Conservation (phyloP, 1,140 invertebrate genomes). For the Eurosta solidaginis region DNA sequence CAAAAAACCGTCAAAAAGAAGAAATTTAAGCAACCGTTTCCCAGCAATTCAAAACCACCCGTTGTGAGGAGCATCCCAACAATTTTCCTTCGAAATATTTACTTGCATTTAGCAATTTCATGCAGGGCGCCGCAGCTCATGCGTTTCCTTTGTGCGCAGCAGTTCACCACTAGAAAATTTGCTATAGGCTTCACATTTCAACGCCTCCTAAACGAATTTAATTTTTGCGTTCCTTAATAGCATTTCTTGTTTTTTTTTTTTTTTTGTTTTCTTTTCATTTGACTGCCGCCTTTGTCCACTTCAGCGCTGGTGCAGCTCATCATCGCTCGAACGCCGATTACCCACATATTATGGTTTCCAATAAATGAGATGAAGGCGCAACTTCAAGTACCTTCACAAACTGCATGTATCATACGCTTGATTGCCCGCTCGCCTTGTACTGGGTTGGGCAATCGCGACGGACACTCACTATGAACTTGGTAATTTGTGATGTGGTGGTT, state of each 20-base stretch:
- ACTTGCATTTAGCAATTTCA: neutral
- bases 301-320: neutral
- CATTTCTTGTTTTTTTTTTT: neutral
- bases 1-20: neutral
- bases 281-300: constrained; percentile 5
- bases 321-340: neutral
- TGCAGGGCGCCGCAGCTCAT: neutral
- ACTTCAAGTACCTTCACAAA: neutral
- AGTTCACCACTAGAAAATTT: constrained; percentile 1
- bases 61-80: neutral
- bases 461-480: neutral
- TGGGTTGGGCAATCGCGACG: neutral
- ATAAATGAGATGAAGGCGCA: neutral
- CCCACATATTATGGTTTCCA: constrained; percentile 1
- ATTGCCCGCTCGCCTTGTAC: neutral
- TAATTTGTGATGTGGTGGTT: neutral
- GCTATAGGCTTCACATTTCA: constrained; percentile 8
- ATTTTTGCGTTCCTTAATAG: neutral
- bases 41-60: neutral
- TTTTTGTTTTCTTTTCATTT: neutral
- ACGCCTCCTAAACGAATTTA: constrained; percentile 7
- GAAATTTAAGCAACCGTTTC: neutral
- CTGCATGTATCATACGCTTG: neutral
- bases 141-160: neutral
- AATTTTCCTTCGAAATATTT: constrained; percentile 16